These are phyloP conservation scores for Hylomyscus alleni DNA, from an alignment of 2,797 vertebrate species.

Conservation along the genomic window DNA sequence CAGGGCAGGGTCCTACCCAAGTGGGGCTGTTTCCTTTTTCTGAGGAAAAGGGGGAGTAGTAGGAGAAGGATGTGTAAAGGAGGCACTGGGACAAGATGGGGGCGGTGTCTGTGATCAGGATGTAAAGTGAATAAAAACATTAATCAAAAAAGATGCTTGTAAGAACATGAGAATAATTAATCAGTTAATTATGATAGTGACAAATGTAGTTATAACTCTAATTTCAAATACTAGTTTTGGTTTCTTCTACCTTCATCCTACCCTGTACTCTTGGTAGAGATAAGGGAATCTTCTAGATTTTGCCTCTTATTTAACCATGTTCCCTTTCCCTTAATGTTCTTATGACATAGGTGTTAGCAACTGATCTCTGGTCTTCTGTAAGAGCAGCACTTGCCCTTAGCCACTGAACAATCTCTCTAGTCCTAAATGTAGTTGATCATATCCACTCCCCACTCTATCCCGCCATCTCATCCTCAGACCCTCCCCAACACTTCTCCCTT, in stretches of 20 bases:
- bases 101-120: not conserved
- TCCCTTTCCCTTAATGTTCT: not conserved
- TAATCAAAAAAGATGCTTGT: not conserved
- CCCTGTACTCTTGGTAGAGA: not conserved
- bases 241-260: not conserved
- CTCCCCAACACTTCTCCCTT: not conserved
- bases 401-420: not conserved
- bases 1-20: not conserved
- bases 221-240: not conserved
- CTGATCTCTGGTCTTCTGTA: not conserved
- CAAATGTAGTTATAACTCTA: not conserved
- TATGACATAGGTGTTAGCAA: not conserved
- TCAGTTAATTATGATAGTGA: not conserved
- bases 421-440: not conserved
- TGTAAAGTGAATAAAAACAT: not conserved
- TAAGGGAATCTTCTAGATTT: not conserved
- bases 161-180: not conserved
- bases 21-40: not conserved
- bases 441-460: not conserved
- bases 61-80: not conserved
- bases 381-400: not conserved
- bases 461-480: not conserved
- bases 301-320: not conserved
- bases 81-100: not conserved
- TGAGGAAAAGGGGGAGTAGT: not conserved